Conservation (phyloP, 2,113 vertebrate species). For the Otis tarda region DNA sequence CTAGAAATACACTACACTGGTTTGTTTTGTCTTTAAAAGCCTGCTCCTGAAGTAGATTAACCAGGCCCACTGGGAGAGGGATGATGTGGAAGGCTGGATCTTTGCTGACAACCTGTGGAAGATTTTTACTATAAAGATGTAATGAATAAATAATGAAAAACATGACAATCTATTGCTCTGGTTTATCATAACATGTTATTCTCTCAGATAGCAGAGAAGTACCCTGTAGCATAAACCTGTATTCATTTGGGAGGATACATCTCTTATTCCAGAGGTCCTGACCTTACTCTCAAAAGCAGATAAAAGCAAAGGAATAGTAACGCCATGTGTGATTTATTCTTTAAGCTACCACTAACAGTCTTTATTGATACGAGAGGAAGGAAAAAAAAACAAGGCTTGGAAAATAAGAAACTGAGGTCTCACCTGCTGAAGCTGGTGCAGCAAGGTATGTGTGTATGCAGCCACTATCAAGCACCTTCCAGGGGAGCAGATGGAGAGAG, state of each 20-base stretch:
- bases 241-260: not conserved
- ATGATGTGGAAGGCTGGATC: not conserved
- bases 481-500: accelerated
- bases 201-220: not conserved
- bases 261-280: not conserved
- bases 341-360: not conserved
- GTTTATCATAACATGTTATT: not conserved
- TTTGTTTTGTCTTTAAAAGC: conserved; percentile 27
- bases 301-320: not conserved
- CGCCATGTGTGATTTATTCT: not conserved
- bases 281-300: not conserved
- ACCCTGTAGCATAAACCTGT: not conserved
- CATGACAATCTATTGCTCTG: not conserved
- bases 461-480: not conserved
- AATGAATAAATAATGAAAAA: conserved; percentile 49
- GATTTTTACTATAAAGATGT: conserved; percentile 7
- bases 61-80: not conserved
- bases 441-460: no score
- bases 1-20: not conserved
- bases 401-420: not conserved
- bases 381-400: accelerated
- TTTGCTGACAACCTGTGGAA: not conserved
- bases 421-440: accelerated
- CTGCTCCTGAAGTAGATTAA: not conserved
- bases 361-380: not conserved